Base-by-base conservation (phyloP, 2,113 vertebrate species). In the Eretmochelys imbricata region DNA sequence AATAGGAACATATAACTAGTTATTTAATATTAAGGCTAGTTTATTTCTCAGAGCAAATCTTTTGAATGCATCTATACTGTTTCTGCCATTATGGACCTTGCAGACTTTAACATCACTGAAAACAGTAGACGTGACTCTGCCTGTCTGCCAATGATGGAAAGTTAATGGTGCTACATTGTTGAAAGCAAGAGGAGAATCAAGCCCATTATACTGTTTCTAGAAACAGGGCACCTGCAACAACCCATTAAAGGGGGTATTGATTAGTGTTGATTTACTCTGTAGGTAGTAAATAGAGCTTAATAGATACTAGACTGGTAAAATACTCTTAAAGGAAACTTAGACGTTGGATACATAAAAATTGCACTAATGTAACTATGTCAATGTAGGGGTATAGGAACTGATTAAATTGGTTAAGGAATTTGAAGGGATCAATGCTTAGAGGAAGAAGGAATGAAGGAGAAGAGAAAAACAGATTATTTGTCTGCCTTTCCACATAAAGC, bases 141-240 rank as follows among this genome's bases (percentile, higher is more conserved):
- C 55, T 57, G 24, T 94, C 62, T 88, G 19, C 59, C 78, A 88
- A 31, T 27, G 53, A 89, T 31, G 55, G 85, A 87, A 91, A 79
- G 12, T 59, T 27, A 59, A 29, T 59, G 57, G 57, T 1, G 12
- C 11, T 24, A 29, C 0, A 0, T 46, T 69, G 5, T 38, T 81
- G 54, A 54, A 89, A 89, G 29, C 2, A 83, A 19, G 4, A 89
- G 16, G 31, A 82, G 29, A 94, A 12, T 16, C 31, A 20, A 20
- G 20, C 31, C 49, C 27, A 59, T 59, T 59, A 31, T 31, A 59
- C 57, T 59, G 27, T 59, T 59, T 12, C 27, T 59, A 29, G 57
- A 31, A 31, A 59, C 57, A 59, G 27, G 27, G 11, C 27, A 29
- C 57, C 27, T 59, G 27, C 57, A 59, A 27, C 57, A 59, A 59